Evolutionary conservation across 2,888 invertebrate genomes (phyloP).

Genomic region (Calameuta filiformis): DNA sequence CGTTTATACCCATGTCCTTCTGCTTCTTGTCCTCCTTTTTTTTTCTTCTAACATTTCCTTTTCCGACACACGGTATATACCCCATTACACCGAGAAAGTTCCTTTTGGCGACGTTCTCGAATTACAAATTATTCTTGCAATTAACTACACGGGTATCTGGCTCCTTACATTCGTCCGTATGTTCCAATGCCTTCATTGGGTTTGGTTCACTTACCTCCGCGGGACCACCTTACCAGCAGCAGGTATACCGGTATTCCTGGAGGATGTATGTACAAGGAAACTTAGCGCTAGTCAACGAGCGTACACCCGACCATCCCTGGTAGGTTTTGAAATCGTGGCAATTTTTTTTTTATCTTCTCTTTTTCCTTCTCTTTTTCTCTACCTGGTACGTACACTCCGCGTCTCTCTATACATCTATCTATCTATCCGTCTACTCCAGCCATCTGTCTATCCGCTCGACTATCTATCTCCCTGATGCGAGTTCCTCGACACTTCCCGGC

Average conservation of each 20-base stretch:
- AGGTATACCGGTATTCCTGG: conserved; percentile 35
- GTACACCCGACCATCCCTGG: neutral
- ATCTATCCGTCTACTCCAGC: neutral
- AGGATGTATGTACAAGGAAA: conserved; percentile 37
- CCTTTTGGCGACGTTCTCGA: conserved; percentile 34
- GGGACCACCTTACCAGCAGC: neutral
- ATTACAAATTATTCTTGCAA: conserved; percentile 53
- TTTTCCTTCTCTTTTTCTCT: neutral
- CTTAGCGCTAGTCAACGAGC: conserved; percentile 20
- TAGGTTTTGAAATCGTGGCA: neutral
- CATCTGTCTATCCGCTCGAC: neutral
- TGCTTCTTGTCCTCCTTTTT: conserved; percentile 44
- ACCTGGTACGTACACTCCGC: neutral
- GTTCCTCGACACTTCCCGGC: neutral
- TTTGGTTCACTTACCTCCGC: neutral
- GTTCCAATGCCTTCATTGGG: neutral
- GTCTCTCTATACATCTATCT: neutral
- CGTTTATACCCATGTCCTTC: conserved; percentile 27
- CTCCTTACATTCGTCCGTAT: neutral
- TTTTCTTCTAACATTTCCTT: conserved; percentile 41
- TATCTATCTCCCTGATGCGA: neutral
- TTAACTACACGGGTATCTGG: conserved; percentile 38
- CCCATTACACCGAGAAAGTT: neutral
- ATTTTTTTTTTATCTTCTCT: neutral
- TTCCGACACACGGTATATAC: conserved; percentile 9